These are phyloP conservation scores for Tipula lateralis DNA, from an alignment of 2,888 invertebrate genomes.

Conservation along the genomic window DNA sequence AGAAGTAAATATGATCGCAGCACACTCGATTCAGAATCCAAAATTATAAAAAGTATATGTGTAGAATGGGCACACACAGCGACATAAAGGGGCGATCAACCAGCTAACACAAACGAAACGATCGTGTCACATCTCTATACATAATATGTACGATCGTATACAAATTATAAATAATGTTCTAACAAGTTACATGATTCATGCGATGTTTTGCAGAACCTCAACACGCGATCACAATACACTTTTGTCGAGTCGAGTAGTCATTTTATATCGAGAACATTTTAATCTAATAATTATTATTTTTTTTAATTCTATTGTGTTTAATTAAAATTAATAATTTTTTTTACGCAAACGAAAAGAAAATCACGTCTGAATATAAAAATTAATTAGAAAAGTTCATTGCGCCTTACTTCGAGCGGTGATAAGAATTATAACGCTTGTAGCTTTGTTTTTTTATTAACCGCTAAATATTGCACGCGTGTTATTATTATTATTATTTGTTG, in stretches of 20 bases:
- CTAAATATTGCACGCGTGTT: constrained; percentile 24
- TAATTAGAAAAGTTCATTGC: constrained; percentile 1
- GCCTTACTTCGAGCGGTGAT: background rate
- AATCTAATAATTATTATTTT: background rate
- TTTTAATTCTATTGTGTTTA: background rate
- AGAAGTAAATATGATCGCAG: background rate
- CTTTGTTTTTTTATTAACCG: background rate
- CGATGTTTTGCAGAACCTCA: background rate
- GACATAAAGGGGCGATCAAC: background rate
- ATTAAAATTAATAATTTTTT: background rate
- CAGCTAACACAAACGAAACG: background rate
- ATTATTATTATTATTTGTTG: background rate
- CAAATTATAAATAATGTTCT: background rate
- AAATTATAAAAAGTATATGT: background rate
- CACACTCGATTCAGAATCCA: background rate
- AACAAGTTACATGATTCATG: background rate
- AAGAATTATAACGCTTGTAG: background rate
- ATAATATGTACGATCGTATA: background rate
- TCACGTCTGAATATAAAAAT: background rate
- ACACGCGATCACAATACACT: background rate
- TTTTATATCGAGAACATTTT: background rate
- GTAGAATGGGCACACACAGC: background rate
- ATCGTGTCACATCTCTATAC: background rate
- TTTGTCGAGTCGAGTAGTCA: background rate
- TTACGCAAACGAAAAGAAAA: background rate